These are phyloP conservation scores for Clarias gariepinus DNA, from an alignment of 2,113 vertebrate species.

Conservation along the genomic window DNA sequence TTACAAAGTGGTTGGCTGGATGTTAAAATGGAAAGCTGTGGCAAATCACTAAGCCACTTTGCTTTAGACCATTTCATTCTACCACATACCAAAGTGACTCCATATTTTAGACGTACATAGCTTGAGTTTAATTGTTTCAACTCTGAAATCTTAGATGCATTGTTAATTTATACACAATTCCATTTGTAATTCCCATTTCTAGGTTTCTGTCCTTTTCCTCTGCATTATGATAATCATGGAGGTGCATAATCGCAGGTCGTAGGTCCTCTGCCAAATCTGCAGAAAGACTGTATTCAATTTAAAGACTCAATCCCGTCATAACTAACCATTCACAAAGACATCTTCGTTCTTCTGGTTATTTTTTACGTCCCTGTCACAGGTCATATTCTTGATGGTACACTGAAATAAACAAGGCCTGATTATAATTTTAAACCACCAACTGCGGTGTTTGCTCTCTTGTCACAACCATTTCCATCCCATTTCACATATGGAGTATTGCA, in stretches of 20 bases:
- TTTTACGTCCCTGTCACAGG: neutral
- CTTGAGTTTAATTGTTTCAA: neutral
- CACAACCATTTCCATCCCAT: constrained; percentile 12
- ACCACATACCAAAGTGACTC: too few relatives aligned
- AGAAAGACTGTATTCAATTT: neutral
- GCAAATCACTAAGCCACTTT: neutral
- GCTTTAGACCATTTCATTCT: neutral
- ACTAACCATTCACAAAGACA: neutral
- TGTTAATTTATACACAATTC: neutral
- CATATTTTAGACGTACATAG: neutral
- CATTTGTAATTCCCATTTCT: neutral
- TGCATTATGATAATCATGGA: neutral
- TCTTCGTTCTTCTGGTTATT: neutral
- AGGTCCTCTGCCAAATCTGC: neutral
- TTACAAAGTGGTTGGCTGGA: neutral
- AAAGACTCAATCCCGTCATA: neutral
- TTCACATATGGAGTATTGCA: neutral
- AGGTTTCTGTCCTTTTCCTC: neutral
- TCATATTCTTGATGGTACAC: neutral
- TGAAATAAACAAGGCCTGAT: neutral
- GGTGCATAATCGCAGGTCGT: neutral
- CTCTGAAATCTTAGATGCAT: neutral
- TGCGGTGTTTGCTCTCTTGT: neutral
- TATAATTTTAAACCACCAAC: neutral
- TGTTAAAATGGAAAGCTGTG: neutral